These are phyloP conservation scores for Oreochromis tanganicae DNA, from an alignment of 2,113 vertebrate genomes.

Conservation along the genomic window DNA sequence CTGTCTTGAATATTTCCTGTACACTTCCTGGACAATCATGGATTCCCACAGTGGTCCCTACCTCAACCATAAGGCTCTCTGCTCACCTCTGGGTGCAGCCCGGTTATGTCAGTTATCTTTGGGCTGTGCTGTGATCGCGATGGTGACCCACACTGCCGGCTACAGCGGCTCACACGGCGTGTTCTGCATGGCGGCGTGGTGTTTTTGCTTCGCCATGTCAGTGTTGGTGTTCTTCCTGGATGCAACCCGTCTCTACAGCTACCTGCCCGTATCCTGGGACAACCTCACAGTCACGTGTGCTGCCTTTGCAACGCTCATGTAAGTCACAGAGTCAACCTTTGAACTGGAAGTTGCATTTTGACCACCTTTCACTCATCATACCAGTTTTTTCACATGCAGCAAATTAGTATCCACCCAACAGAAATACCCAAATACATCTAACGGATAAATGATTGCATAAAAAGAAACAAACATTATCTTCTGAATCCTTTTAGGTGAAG, in stretches of 20 bases:
- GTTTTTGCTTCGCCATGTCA: constrained; percentile 81
- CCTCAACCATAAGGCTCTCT: constrained; percentile 79
- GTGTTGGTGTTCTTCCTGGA: constrained; percentile 79
- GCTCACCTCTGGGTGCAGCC: constrained; percentile 78
- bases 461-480: neutral
- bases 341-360: neutral
- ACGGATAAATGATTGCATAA: neutral
- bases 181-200: constrained; percentile 91
- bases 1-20: neutral
- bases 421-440: neutral
- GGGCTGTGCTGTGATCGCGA: constrained; percentile 83
- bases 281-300: constrained; percentile 89
- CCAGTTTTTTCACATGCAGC: neutral
- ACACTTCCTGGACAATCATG: constrained; percentile 49
- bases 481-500: neutral
- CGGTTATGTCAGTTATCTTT: constrained; percentile 81
- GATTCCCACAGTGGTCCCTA: constrained; percentile 72
- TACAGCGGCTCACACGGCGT: constrained; percentile 78
- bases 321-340: constrained; percentile 1
- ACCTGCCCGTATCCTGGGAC: constrained; percentile 89
- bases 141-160: constrained; percentile 83
- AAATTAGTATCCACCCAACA: neutral
- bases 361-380: neutral
- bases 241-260: constrained; percentile 80
- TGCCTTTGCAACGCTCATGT: constrained; percentile 83